Base-by-base conservation (phyloP, 1,140 invertebrate genomes). In the Caenorhabditis tropicalis region DNA sequence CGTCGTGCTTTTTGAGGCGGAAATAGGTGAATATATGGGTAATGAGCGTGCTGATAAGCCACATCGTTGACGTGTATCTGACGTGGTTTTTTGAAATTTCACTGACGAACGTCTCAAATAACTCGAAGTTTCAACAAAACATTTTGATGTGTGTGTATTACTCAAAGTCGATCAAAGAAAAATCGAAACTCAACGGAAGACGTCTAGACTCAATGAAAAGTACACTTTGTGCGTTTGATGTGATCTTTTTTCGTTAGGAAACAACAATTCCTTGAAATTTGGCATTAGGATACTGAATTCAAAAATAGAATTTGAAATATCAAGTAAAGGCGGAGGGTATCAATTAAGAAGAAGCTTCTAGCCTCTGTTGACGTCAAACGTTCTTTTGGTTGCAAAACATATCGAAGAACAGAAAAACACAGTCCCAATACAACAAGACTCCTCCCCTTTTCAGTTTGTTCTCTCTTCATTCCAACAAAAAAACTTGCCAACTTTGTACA, bases 21-120 rank as follows among this genome's bases (percentile, higher is more conserved):
- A 74, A 74, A 74, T 74, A 43, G 65, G 36, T 74, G 65, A 74
- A 74, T 74, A 74, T 74, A 24, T 74, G 65, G 65, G 65, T 74
- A 74, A 74, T 74, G 65, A 74, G 65, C 65, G 65, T 46, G 65
- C 65, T 74, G 58, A 74, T 65, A 65, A 74, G 65, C 65, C 19
- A 43, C 24, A 6, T 74, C 36, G 19, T 36, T 65, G 65, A 74
- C 65, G 65, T 74, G 36, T 43, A 31, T 56, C 65, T 74, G 65
- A 74, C 65, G 65, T 43, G 36, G 43, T 43, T 16, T n/a, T 16
- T n/a, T n/a, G n/a, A n/a, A n/a, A n/a, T n/a, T n/a, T n/a, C n/a
- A n/a, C n/a, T n/a, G n/a, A n/a, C n/a, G n/a, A n/a, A n/a, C n/a
- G n/a, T n/a, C n/a, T n/a, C n/a, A n/a, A n/a, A n/a, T n/a, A n/a